A percentile compares a stretch with the other conserved stretches of the same genome.
Evolutionary conservation across 2,888 invertebrate genomes (phyloP).

Genomic region (Drosophila sordidapex): DNA sequence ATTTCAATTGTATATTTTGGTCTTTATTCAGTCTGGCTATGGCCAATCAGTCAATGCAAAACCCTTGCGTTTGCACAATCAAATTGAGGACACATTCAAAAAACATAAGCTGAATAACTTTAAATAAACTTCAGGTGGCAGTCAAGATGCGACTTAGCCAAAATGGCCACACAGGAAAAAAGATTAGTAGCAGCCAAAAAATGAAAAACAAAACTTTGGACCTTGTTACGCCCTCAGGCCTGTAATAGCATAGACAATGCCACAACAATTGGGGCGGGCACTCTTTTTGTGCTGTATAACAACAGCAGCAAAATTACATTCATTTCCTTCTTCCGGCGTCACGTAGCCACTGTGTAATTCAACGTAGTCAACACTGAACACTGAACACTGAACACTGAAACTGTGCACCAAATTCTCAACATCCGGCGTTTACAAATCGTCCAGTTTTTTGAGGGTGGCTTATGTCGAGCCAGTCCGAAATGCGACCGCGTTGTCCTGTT

Average conservation of each 20-base stretch:
- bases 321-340: conserved; percentile 72
- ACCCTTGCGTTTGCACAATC: conserved; percentile 38
- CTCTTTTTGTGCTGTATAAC: conserved; percentile 34
- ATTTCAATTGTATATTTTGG: conserved; percentile 43
- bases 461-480: background rate
- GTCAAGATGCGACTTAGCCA: conserved; percentile 18
- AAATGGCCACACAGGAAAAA: conserved; percentile 27
- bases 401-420: conserved; percentile 51
- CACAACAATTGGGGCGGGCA: conserved; percentile 46
- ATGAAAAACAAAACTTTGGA: conserved; percentile 21
- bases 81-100: conserved; percentile 29
- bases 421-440: conserved; percentile 57
- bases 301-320: conserved; percentile 56
- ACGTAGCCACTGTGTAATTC: conserved; percentile 62
- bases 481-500: conserved; percentile 45
- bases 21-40: conserved; percentile 1
- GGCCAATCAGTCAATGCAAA: conserved; percentile 65
- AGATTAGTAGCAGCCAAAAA: conserved; percentile 35
- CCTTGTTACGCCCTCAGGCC: conserved; percentile 39
- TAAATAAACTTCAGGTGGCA: conserved; percentile 30
- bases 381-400: conserved; percentile 10
- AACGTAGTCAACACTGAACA: background rate
- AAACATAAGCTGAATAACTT: conserved; percentile 32
- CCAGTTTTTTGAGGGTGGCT: background rate
- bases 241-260: conserved; percentile 52